phyloP scores from a whole-genome alignment of 92 coral and sea anemone genomes.

The Zoanthus sociatus region DNA sequence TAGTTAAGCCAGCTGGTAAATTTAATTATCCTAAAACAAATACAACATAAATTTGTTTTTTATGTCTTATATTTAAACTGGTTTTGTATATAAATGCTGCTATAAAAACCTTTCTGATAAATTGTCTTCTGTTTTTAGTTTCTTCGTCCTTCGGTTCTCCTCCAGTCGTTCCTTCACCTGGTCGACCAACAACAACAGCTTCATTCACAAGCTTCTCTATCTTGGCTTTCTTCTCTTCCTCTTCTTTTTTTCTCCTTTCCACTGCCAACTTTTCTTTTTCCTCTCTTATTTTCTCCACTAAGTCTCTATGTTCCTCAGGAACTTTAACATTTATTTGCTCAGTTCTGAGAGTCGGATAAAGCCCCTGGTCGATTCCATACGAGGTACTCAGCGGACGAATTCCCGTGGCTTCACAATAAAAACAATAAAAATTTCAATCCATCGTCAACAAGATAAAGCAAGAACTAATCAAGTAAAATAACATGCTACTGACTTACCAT shows the following conservation, averaged over 20 bases:
- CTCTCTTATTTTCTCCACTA: conserved; percentile 77
- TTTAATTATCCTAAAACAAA: too few relatives aligned
- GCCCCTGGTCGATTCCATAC: neutral
- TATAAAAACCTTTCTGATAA: conserved; percentile 76
- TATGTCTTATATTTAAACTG: too few relatives aligned
- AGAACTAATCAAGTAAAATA: neutral
- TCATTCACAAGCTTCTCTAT: conserved; percentile 75
- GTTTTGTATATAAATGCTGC: neutral
- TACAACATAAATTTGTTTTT: too few relatives aligned
- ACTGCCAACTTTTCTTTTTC: conserved; percentile 87
- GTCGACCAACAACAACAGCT: conserved; percentile 49
- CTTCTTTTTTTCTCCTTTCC: conserved; percentile 74
- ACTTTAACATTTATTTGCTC: neutral
- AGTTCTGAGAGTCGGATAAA: conserved; percentile 14
- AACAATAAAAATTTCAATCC: neutral
- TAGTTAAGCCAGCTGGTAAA: too few relatives aligned
- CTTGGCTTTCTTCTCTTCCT: conserved; percentile 67
- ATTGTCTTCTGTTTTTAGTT: conserved; percentile 77
- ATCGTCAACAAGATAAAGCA: neutral
- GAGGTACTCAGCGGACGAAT: neutral
- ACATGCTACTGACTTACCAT: conserved; percentile 44
- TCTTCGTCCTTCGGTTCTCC: conserved; percentile 87
- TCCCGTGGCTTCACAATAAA: neutral
- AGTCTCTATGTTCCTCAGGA: conserved; percentile 63
- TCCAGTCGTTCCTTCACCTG: conserved; percentile 61